phyloP scores from a whole-genome alignment of 2,888 invertebrate species.

The Euplagia quadripunctaria region DNA sequence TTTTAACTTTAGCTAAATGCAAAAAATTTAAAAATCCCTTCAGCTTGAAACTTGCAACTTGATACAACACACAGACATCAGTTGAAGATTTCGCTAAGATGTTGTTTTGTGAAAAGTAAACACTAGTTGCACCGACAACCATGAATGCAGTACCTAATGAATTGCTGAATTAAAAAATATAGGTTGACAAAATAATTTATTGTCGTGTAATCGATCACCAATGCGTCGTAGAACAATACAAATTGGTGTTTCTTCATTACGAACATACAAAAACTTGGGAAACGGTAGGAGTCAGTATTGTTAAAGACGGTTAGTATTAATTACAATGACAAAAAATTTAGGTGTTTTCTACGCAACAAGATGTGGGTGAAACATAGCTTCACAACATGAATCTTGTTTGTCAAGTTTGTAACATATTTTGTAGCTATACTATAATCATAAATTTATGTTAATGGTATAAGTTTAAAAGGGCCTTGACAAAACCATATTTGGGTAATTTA shows the following conservation, averaged over 20 bases:
- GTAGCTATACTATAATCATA: not conserved
- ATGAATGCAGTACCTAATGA: slow-evolving; percentile 4
- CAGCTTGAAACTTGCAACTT: too few species aligned
- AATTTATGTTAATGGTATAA: not conserved
- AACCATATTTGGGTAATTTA: not conserved
- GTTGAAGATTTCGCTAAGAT: too few species aligned
- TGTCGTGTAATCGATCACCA: slow-evolving; percentile 56
- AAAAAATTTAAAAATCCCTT: too few species aligned
- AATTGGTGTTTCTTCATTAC: slow-evolving; percentile 48
- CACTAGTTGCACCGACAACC: not conserved
- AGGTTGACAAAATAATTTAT: slow-evolving; percentile 46
- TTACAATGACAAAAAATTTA: slow-evolving; percentile 41
- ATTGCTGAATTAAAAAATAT: slow-evolving; percentile 37
- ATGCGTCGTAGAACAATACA: slow-evolving; percentile 56
- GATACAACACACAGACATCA: too few species aligned
- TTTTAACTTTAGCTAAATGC: too few species aligned
- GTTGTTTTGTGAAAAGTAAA: not conserved
- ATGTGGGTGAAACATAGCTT: slow-evolving; percentile 11
- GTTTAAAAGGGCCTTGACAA: not conserved
- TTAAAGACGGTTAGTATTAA: slow-evolving; percentile 52
- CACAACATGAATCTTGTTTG: not conserved
- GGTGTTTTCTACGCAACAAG: slow-evolving; percentile 31
- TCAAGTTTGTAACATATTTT: slow-evolving; percentile 1
- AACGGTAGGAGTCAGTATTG: slow-evolving; percentile 49
- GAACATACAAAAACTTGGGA: slow-evolving; percentile 61